These are phyloP conservation scores for Enteromius anoplus DNA, from an alignment of 2,797 vertebrate species.

Conservation along the genomic window DNA sequence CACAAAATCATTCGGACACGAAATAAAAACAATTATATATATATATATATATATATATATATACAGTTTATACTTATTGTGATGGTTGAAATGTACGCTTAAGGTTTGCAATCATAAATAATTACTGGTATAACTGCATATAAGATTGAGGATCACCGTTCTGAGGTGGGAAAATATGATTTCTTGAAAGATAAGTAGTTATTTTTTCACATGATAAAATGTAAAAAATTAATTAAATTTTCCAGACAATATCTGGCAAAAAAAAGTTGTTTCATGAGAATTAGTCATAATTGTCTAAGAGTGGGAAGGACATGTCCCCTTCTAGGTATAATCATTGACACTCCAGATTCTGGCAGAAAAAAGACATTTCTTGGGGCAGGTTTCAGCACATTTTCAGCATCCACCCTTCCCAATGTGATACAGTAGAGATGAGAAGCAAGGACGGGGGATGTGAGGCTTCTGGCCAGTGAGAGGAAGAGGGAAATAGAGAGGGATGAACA, in stretches of 20 bases:
- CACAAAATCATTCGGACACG: no score
- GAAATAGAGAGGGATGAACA: constrained; percentile 70
- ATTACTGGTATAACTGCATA: background rate
- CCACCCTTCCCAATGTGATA: background rate
- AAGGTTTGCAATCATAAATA: no score
- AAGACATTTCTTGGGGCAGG: background rate
- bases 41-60: no score
- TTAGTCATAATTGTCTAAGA: background rate
- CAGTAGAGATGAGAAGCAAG: background rate
- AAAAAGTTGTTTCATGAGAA: background rate
- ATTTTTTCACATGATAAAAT: background rate
- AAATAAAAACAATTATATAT: background rate
- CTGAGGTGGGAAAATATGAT: background rate
- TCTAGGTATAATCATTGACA: background rate
- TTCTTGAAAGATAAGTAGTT: background rate
- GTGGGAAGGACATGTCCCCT: background rate
- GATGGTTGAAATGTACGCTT: no score
- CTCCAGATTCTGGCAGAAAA: constrained; percentile 2
- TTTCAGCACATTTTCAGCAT: constrained; percentile 24
- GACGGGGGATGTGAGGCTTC: constrained; percentile 34
- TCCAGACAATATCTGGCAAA: background rate
- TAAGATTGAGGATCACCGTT: background rate
- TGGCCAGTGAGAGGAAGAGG: constrained; percentile 37
- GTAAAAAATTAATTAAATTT: background rate
- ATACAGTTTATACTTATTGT: no score